A percentile compares a stretch with the other conserved stretches of the same genome.
Evolutionary conservation across 2,888 invertebrate genomes (phyloP).

Genomic region (Callyntrura guangdongensis): DNA sequence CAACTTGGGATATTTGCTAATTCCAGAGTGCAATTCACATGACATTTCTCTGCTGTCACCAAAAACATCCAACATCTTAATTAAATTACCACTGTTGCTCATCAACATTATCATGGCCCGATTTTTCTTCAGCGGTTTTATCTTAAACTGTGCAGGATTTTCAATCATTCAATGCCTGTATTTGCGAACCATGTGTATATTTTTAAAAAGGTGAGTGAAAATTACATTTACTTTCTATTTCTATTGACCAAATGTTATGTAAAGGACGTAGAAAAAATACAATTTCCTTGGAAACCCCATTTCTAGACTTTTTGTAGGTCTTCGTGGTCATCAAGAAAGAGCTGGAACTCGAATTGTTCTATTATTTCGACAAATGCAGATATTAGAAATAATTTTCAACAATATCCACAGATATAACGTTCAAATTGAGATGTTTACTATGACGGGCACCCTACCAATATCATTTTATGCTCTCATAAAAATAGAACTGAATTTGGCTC

Average conservation of each 20-base stretch:
- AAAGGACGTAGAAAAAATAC: no score
- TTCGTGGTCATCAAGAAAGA: not conserved
- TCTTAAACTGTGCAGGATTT: constrained; percentile 23
- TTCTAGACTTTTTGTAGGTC: not conserved
- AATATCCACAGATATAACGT: constrained; percentile 17
- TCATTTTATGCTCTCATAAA: constrained; percentile 43
- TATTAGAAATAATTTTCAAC: constrained; percentile 46
- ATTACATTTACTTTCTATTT: no score
- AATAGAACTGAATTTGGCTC: not conserved
- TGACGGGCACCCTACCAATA: not conserved
- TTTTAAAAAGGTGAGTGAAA: constrained; percentile 2
- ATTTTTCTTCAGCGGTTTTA: constrained; percentile 53
- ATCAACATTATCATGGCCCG: not conserved
- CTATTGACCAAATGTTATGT: no score
- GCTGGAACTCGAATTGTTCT: not conserved
- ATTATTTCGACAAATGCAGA: constrained; percentile 18
- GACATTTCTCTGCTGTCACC: not conserved
- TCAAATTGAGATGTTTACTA: not conserved
- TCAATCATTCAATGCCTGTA: not conserved
- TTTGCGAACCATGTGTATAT: not conserved
- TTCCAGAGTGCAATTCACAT: constrained; percentile 9
- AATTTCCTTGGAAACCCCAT: not conserved
- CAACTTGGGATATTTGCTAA: constrained; percentile 3
- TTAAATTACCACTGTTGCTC: not conserved
- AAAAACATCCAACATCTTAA: not conserved